Conservation (phyloP, 92 coral and sea anemone genomes). For the Anthopleura xanthogrammica region DNA sequence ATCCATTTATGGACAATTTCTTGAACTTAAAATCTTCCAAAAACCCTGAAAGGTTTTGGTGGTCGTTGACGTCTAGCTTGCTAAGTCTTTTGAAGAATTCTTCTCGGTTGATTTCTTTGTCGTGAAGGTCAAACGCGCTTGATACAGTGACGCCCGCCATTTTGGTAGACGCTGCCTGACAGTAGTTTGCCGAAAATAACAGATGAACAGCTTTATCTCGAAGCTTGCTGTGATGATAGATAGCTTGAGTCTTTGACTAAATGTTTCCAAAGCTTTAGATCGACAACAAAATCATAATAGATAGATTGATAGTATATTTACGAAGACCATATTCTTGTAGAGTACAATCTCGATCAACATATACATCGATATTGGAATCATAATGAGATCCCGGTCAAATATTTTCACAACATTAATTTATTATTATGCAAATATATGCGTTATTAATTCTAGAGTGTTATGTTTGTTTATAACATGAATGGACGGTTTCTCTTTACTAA, state of each 20-base stretch:
- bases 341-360: background rate
- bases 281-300: background rate
- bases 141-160: constrained; percentile 52
- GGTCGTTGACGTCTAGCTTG: constrained; percentile 71
- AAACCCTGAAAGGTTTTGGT: constrained; percentile 45
- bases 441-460: background rate
- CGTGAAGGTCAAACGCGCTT: constrained; percentile 67
- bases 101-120: constrained; percentile 62
- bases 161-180: background rate
- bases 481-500: too few species aligned
- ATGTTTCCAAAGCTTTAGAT: background rate
- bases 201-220: background rate
- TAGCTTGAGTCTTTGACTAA: background rate
- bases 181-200: background rate
- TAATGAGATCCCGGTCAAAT: background rate
- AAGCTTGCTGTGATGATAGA: background rate
- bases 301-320: background rate
- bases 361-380: background rate
- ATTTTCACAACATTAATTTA: background rate
- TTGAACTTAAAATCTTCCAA: constrained; percentile 73
- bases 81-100: constrained; percentile 65
- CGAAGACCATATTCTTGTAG: background rate
- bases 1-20: constrained; percentile 62
- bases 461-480: too few species aligned
- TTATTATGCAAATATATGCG: background rate